Evolutionary conservation across 2,888 invertebrate genomes (phyloP), one percentile per base, ranked within the genome.

Genomic region (Cecidostiba fungosa): DNA sequence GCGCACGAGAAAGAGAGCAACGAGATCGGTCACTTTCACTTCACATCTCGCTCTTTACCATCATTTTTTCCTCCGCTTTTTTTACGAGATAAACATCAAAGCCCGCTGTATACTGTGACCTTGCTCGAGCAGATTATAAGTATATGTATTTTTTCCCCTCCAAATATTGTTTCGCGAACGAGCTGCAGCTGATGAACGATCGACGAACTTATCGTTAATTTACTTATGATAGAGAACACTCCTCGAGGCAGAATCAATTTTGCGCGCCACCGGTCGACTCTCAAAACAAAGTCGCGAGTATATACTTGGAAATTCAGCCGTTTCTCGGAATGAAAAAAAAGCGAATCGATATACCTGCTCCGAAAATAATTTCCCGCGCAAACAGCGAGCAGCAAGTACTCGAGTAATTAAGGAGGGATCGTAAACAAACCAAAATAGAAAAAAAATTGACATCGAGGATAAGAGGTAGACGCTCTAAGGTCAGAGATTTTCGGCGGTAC

Each of bases 11-110:
- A 50, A 69, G 23, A 69, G 70, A 69, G 26, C 47, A 69, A 79
- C 29, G 47, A 32, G 50, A 70, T 70, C 69, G 78, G 70, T 59
- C 73, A 73, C 80, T 73, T 73, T 73, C 73, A 73, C 54, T 54
- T 62, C 29, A 16, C 29, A 19, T 69, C 47, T 19, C 23, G 66
- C 29, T 23, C 29, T 47, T 26, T 19, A 3, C 23, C 23, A 19
- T 59, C 23, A 39, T 59, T 39, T 77, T 39, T 77, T 77, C 26
- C 39, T 43, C 39, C 26, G 2, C 39, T 14, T 16, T 54, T 59
- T 66, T 66, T 26, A 66, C 29, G 62, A 12, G 62, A 62, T 59
- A 59, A 10, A 66, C 32, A 36, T 26, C 62, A 66, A 6, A 23
- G 54, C 8, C 62, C 62, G 26, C 29, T 59, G 54, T 47, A 50